Conservation (phyloP, 2,113 vertebrate genomes). For the Sorex fumeus region DNA sequence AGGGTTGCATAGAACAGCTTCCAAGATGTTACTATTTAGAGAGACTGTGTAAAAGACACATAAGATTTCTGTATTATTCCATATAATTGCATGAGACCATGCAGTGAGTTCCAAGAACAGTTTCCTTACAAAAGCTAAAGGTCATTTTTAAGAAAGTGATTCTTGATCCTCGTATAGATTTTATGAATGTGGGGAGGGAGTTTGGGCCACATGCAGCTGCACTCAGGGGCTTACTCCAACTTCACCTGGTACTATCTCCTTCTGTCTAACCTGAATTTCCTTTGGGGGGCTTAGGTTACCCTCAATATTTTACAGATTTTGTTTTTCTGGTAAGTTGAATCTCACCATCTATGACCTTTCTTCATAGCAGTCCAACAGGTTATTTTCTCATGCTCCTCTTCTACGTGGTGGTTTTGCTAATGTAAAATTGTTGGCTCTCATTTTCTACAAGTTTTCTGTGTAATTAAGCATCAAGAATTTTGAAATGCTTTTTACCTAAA, state of each 20-base stretch:
- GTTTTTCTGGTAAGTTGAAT: neutral
- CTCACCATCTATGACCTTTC: neutral
- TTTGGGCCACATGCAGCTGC: too few species aligned
- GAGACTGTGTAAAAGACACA: neutral
- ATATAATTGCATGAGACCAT: neutral
- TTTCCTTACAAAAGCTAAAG: neutral
- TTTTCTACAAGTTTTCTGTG: neutral
- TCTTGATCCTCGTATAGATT: neutral
- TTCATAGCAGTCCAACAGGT: neutral
- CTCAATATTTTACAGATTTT: slow-evolving; percentile 41
- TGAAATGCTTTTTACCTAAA: slow-evolving; percentile 19
- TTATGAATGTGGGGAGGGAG: neutral
- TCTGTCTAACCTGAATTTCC: too few species aligned
- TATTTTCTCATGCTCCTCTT: neutral
- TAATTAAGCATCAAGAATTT: neutral
- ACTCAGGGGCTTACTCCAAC: too few species aligned
- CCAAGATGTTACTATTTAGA: neutral
- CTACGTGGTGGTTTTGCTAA: neutral
- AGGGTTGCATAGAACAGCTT: neutral
- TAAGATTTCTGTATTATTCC: neutral
- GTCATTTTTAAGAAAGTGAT: neutral
- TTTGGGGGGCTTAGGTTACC: neutral
- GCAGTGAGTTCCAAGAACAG: neutral
- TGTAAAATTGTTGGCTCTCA: neutral
- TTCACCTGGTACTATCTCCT: too few species aligned